Base-by-base conservation (phyloP, 1,140 invertebrate species). In the Halesus radiatus region DNA sequence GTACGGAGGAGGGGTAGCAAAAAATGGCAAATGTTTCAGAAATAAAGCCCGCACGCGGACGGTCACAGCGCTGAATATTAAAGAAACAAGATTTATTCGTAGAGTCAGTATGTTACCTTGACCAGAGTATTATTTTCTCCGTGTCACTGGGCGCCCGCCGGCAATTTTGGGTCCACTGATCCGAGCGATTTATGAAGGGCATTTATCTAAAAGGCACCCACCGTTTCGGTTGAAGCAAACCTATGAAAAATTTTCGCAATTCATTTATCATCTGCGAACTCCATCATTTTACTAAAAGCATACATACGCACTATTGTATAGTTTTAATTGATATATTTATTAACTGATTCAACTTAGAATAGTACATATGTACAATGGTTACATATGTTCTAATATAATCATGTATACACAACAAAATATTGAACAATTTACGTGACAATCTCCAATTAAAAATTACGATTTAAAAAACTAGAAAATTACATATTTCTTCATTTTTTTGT, bases 21-120 rank as follows among this genome's bases (percentile, higher is more conserved):
- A 74, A 74, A 74, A 74, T 74, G 70, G 50, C 52, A 74, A 74
- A 74, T 74, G 70, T 74, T 74, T 74, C 70, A 74, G 70, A 74
- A 74, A 74, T 74, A 74, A 74, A 56, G 32, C 45, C 68, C 32
- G 68, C 18, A 52, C 68, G 18, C 32, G 70, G 50, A 10, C 70
- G 50, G 70, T 56, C 22, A 10, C 53, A 16, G 70, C 20, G 70
- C 70, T 74, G 70, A 74, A 74, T 74, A 74, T 74, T 74, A 74
- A 74, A 74, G 70, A 56, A 74, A 74, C 50, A 56, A 74, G 70
- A 74, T 74, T 74, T 74, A 74, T 74, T 56, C 53, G 22, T 50
- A 23, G 70, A 74, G 70, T 56, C 70, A 54, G 70, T 74, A 54
- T 74, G 70, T 54, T 74, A 56, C 70, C 70, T 56, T 74, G 70